Base-by-base conservation (phyloP, 2,113 vertebrate species). In the Epinephelus lanceolatus region DNA sequence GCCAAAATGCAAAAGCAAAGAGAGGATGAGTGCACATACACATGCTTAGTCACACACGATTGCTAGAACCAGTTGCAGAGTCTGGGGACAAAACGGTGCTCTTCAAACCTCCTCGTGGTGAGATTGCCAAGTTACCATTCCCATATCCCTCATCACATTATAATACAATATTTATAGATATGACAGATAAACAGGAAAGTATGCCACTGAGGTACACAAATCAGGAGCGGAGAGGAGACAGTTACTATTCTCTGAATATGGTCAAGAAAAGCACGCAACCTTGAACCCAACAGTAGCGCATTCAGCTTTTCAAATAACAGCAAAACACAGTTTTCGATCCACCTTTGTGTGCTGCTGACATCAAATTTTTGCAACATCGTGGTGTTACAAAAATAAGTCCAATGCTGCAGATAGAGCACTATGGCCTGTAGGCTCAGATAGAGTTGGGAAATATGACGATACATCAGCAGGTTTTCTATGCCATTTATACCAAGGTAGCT, bases 1-100 rank as follows among this genome's bases (percentile, higher is more conserved):
- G 73, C 49, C 73, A 80, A 81, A 75, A 76, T 17, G 45, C 59
- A 63, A 65, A 45, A 57, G 63, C 56, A 80, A 61, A 76, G 51
- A 72, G 51, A 67, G 21, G 5, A 27, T 25, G 57, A 52, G 18
- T 66, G 45, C 42, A 45, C 42, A 40, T 5, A 79, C 55, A 61
- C 47, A 21, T 56, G 7, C 49, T 62, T 55, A 52, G 27, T 68
- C 55, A 42, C 27, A 72, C 42, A 60, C 23, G 25, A 61, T 0
- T 67, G 65, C 23, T 14, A 68, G 40, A 68, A 53, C 6, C 47
- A 65, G 42, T 17, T 60, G 21, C 3, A 47, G 37, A 23, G 47
- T 69, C 49, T 30, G 18, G 27, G 66, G 30, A 15, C n/a, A 23
- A n/a, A 63, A 6, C 19, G 45, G 33, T 2, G 23, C 59, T 66